Evolutionary conservation across 2,113 vertebrate genomes (phyloP).

Genomic region (Hippocampus abdominalis): DNA sequence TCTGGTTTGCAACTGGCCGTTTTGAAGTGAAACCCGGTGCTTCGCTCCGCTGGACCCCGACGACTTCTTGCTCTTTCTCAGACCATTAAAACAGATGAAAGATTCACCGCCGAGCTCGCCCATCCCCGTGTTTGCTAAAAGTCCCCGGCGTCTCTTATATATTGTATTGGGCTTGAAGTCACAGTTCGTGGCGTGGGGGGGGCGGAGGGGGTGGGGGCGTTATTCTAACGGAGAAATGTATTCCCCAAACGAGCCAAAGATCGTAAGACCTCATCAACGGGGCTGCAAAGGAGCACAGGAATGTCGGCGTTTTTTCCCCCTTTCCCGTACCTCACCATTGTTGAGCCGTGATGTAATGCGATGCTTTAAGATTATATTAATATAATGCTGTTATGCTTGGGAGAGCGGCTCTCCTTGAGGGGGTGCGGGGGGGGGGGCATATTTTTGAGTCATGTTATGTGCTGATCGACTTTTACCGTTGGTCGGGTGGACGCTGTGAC

Average conservation of each 20-base stretch:
- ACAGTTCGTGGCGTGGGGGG: constrained; percentile 17
- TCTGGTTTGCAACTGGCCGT: constrained; percentile 24
- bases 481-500: neutral
- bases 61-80: constrained; percentile 59
- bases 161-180: constrained; percentile 23
- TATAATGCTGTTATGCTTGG: neutral
- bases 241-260: constrained; percentile 42
- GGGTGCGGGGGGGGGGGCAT: neutral
- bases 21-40: constrained; percentile 57
- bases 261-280: constrained; percentile 48
- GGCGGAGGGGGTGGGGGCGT: constrained; percentile 15
- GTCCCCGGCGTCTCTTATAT: constrained; percentile 31
- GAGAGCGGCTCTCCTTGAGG: neutral
- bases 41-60: constrained; percentile 57
- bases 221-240: constrained; percentile 45
- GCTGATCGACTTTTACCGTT: neutral
- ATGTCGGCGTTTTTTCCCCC: constrained; percentile 43
- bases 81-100: constrained; percentile 64
- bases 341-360: constrained; percentile 64
- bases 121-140: constrained; percentile 29
- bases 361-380: constrained; percentile 51
- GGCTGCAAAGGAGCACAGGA: constrained; percentile 52
- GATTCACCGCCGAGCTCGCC: constrained; percentile 44
- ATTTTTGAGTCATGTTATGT: neutral
- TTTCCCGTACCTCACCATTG: constrained; percentile 57